These are phyloP conservation scores for Brenthis hecate DNA, from an alignment of 2,888 invertebrate species.

Conservation along the genomic window DNA sequence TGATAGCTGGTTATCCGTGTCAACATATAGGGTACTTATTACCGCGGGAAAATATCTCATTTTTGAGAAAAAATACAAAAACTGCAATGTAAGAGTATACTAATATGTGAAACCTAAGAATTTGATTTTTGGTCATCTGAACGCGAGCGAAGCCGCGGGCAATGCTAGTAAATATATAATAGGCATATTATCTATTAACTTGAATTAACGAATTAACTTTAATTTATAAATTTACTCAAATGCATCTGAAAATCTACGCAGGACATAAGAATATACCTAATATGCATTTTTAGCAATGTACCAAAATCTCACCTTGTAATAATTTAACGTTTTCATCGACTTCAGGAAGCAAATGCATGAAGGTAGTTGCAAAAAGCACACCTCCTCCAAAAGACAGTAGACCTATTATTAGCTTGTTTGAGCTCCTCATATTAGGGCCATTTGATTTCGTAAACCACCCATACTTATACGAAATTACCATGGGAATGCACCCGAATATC, in stretches of 20 bases:
- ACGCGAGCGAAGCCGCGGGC: too few species aligned
- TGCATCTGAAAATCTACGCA: neutral
- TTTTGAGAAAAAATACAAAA: too few species aligned
- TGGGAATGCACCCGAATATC: constrained; percentile 88
- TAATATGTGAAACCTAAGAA: too few species aligned
- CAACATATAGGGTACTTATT: too few species aligned
- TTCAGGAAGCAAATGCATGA: constrained; percentile 91
- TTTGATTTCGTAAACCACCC: constrained; percentile 81
- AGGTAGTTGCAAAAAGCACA: constrained; percentile 90
- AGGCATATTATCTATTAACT: too few species aligned
- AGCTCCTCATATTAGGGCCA: constrained; percentile 70
- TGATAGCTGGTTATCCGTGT: too few species aligned
- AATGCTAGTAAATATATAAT: too few species aligned
- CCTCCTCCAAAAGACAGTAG: constrained; percentile 91
- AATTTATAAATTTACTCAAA: too few species aligned
- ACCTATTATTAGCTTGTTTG: constrained; percentile 82
- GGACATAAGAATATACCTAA: neutral
- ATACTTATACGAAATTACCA: constrained; percentile 85
- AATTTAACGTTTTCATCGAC: constrained; percentile 86
- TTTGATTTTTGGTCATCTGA: too few species aligned
- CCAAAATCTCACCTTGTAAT: constrained; percentile 76
- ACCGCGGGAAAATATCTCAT: too few species aligned
- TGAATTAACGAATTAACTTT: too few species aligned
- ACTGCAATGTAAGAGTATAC: too few species aligned
- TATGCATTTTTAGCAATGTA: neutral